Evolutionary conservation across 2,888 invertebrate genomes (phyloP), one percentile per base, ranked within the genome.

Genomic region (Dichetophora obliterata): DNA sequence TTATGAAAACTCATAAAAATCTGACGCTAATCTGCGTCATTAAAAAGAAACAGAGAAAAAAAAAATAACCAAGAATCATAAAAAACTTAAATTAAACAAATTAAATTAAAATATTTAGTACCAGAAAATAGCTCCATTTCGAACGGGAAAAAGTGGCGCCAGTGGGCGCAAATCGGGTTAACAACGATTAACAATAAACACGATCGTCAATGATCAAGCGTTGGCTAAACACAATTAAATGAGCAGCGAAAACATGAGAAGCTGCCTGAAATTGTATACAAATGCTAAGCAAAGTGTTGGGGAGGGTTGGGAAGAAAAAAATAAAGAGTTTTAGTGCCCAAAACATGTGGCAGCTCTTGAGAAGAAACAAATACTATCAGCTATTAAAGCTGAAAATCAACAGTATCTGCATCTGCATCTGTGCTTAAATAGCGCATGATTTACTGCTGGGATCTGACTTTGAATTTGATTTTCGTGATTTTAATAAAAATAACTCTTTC

Each of bases 121-220:
- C 16, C 48, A 43, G 43, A 54, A 5, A 34, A 52, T 81, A 70
- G 63, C 34, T 66, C 48, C 14, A 59, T 19, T 68, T 54, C 27
- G 34, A 37, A 74, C 85, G 57, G 27, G 68, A 43, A 74, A 75
- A 83, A 85, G 85, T 85, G 85, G 85, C 85, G 85, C 85, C 85
- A 85, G 83, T 83, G 83, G 82, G 70, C 74, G 76, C 75, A 77
- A 54, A 59, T 6, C 61, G 37, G 66, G 24, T 14, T 50, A 48
- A 50, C 50, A 69, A 37, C 54, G 27, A 34, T 70, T 54, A 54
- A 19, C 9, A 54, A 70, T 27, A 69, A 43, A 6, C 14, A 37
- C 27, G 59, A 73, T 73, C 63, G 8, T 61, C 48, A 73, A 61
- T 37, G 57, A 43, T 27, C 61, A n/a, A 59, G 43, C 72, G 50